Conservation (phyloP, 2,113 vertebrate genomes). For the Elachura formosa region DNA sequence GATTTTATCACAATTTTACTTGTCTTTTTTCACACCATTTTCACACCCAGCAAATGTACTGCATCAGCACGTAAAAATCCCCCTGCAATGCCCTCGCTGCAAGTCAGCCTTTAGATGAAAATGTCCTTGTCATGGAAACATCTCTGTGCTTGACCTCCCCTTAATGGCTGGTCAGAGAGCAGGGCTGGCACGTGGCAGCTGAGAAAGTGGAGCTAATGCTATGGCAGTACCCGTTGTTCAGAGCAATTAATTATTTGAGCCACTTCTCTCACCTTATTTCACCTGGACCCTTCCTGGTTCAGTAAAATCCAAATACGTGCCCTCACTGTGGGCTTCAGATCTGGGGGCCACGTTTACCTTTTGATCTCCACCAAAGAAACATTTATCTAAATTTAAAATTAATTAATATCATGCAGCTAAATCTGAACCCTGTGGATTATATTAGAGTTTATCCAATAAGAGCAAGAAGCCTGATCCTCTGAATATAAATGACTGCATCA, state of each 20-base stretch:
- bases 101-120: neutral
- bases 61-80: neutral
- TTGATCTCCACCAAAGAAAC: conserved; percentile 26
- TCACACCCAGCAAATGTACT: neutral
- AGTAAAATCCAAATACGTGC: neutral
- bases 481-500: conserved; percentile 56
- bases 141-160: neutral
- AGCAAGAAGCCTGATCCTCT: conserved; percentile 24
- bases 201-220: neutral
- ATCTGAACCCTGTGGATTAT: conserved; percentile 45
- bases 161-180: neutral
- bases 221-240: neutral
- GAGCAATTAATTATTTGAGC: neutral
- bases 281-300: neutral
- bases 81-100: neutral
- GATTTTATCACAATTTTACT: neutral
- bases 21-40: neutral
- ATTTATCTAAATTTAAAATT: conserved; percentile 54
- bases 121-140: neutral
- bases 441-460: conserved; percentile 58
- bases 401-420: conserved; percentile 48
- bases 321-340: neutral
- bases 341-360: neutral
- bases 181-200: neutral
- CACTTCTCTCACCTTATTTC: neutral